phyloP scores from a whole-genome alignment of 2,797 vertebrate genomes.

The Anguilla marmorata region DNA sequence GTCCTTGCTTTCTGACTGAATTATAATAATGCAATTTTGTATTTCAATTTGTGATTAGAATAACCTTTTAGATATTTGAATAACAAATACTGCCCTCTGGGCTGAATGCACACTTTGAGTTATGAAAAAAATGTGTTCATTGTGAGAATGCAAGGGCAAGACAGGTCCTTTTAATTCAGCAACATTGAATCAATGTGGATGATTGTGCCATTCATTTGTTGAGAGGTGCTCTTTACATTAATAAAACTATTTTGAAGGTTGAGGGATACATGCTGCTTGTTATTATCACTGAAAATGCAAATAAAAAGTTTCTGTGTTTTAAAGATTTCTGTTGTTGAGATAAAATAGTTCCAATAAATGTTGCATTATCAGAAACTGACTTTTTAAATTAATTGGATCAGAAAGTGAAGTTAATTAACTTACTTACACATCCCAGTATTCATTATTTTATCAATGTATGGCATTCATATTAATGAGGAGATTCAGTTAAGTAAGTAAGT shows the following conservation, averaged over 20 bases:
- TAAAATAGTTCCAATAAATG: not conserved
- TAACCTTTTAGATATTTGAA: conserved; percentile 14
- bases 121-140: not conserved
- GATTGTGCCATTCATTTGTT: not conserved
- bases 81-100: not conserved
- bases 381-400: not conserved
- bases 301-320: not conserved
- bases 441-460: not conserved
- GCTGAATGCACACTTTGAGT: not conserved
- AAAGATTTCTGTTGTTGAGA: not conserved
- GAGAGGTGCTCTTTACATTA: not conserved
- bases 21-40: conserved; percentile 2
- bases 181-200: not conserved
- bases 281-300: not conserved
- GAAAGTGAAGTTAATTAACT: not conserved
- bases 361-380: not conserved
- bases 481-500: too few relatives aligned
- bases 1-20: not conserved
- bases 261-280: not conserved
- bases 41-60: conserved; percentile 14
- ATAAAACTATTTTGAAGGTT: not conserved
- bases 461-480: not conserved
- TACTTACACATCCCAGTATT: not conserved
- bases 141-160: not conserved
- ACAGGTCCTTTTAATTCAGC: not conserved